Conservation (phyloP, 2,888 invertebrate genomes). For the Lepidocyrtinus sp. region DNA sequence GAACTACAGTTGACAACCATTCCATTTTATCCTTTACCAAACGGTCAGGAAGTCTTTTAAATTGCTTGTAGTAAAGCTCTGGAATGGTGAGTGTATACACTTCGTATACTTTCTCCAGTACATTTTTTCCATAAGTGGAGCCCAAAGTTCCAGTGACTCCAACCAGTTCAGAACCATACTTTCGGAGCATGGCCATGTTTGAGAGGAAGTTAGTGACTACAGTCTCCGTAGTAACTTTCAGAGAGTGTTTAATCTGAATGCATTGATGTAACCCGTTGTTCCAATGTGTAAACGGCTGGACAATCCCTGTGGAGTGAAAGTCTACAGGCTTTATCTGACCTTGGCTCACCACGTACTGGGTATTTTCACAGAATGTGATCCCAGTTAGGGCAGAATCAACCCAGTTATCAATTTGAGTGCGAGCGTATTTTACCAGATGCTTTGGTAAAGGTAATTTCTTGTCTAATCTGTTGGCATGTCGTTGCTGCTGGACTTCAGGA, state of each 20-base stretch:
- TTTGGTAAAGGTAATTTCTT: neutral
- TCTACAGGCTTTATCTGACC: slow-evolving; percentile 59
- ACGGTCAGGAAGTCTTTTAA: neutral
- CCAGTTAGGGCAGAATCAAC: slow-evolving; percentile 36
- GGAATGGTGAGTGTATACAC: slow-evolving; percentile 35
- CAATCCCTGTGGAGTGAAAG: slow-evolving; percentile 49
- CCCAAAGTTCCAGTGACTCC: slow-evolving; percentile 61
- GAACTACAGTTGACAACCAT: slow-evolving; percentile 36
- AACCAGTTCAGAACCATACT: slow-evolving; percentile 31
- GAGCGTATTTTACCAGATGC: slow-evolving; percentile 16
- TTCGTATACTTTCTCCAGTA: slow-evolving; percentile 33
- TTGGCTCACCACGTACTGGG: slow-evolving; percentile 47
- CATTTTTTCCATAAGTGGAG: neutral
- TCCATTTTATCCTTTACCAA: neutral
- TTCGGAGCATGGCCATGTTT: slow-evolving; percentile 46
- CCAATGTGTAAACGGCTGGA: slow-evolving; percentile 47
- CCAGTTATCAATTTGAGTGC: slow-evolving; percentile 51
- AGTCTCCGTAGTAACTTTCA: slow-evolving; percentile 41
- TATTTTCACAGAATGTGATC: slow-evolving; percentile 36
- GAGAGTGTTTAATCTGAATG: slow-evolving; percentile 55
- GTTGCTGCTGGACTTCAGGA: neutral
- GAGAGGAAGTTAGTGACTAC: slow-evolving; percentile 60
- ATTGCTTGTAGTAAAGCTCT: slow-evolving; percentile 27
- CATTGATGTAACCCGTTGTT: slow-evolving; percentile 61
- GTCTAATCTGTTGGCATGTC: neutral